Evolutionary conservation across 2,797 vertebrate species (phyloP).

Genomic region (Cygnus olor): DNA sequence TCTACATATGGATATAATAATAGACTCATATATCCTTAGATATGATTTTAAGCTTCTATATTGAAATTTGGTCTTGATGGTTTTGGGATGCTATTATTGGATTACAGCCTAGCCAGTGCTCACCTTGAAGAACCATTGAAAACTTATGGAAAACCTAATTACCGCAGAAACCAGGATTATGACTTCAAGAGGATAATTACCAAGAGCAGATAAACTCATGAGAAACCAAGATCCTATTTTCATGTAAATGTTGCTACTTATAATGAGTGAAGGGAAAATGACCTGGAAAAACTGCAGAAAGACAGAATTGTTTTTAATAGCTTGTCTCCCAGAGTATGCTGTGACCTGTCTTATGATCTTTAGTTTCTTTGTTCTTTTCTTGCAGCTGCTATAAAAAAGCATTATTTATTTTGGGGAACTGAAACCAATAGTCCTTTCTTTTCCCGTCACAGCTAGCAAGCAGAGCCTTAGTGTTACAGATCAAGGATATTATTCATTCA

Average conservation of each 20-base stretch:
- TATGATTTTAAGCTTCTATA: background rate
- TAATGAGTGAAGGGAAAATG: slow-evolving; percentile 37
- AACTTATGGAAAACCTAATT: slow-evolving; percentile 38
- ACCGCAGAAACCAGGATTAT: slow-evolving; percentile 15
- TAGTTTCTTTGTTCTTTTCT: slow-evolving; percentile 42
- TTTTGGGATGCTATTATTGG: background rate
- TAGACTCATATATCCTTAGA: background rate
- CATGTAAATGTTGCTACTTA: slow-evolving; percentile 44
- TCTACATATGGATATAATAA: background rate
- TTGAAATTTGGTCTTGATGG: background rate
- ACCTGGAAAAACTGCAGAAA: slow-evolving; percentile 43
- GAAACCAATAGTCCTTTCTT: background rate
- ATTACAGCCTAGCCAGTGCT: background rate
- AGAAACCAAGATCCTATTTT: slow-evolving; percentile 44
- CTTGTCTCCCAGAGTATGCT: background rate
- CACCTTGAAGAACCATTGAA: slow-evolving; percentile 11
- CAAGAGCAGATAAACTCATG: slow-evolving; percentile 19
- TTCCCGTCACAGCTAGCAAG: background rate
- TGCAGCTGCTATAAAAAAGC: background rate
- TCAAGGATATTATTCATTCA: slow-evolving; percentile 21
- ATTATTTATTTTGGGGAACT: slow-evolving; percentile 45
- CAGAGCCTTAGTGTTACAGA: background rate
- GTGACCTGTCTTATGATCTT: slow-evolving; percentile 36
- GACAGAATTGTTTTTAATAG: slow-evolving; percentile 38
- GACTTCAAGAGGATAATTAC: slow-evolving; percentile 41